Conservation (phyloP, 2,888 invertebrate species). For the Himalopsyche kuldschensis region DNA sequence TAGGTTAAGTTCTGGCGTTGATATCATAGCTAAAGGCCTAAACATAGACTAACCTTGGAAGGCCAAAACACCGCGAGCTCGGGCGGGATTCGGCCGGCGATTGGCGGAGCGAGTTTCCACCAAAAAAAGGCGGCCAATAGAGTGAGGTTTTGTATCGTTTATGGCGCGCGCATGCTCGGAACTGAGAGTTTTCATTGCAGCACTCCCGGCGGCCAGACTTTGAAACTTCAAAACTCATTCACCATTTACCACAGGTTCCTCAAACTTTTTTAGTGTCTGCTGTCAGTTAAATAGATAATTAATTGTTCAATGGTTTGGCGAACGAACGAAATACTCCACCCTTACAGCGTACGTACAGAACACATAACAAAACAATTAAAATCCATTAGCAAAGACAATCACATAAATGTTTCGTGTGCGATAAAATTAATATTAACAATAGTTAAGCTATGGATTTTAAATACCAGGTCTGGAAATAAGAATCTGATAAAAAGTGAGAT, state of each 20-base stretch:
- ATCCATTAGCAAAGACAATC: no score
- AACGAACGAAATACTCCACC: no score
- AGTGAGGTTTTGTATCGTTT: conserved; percentile 7
- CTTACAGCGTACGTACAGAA: no score
- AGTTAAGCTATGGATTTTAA: no score
- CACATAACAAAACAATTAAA: no score
- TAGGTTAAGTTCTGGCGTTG: conserved; percentile 40
- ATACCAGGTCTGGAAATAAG: no score
- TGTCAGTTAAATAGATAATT: not conserved
- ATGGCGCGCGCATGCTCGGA: conserved; percentile 21
- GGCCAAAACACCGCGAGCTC: conserved; percentile 37
- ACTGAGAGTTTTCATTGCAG: not conserved
- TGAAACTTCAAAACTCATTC: conserved; percentile 22
- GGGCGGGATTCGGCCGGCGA: conserved; percentile 31
- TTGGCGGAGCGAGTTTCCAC: conserved; percentile 28
- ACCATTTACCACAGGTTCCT: conserved; percentile 6
- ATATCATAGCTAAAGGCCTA: conserved; percentile 39
- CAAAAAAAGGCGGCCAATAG: conserved; percentile 19
- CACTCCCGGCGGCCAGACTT: conserved; percentile 15
- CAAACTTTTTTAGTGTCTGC: not conserved
- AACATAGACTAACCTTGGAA: conserved; percentile 38
- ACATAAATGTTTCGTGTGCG: no score
- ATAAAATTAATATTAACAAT: no score
- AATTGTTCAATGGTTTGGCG: not conserved
- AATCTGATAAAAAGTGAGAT: no score